These are phyloP conservation scores for Eucera pruinosa DNA, from an alignment of 2,888 invertebrate genomes.

Conservation along the genomic window DNA sequence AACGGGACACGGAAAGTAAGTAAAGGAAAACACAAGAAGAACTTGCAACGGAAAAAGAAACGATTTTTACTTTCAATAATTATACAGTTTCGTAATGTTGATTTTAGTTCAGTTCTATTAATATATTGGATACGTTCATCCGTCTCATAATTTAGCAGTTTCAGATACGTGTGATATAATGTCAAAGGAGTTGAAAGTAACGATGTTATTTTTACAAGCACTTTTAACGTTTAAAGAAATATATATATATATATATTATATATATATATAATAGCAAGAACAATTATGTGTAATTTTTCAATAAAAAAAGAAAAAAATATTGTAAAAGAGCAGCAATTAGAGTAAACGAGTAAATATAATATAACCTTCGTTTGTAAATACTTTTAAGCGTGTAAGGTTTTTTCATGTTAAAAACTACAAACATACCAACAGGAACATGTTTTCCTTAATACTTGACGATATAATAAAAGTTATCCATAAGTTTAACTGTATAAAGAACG, in stretches of 20 bases:
- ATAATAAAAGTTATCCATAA: conserved; percentile 45
- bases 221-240: conserved; percentile 56
- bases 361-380: conserved; percentile 48
- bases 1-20: conserved; percentile 62
- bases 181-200: conserved; percentile 50
- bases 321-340: conserved; percentile 46
- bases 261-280: conserved; percentile 34
- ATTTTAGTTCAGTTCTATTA: conserved; percentile 44
- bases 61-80: conserved; percentile 29
- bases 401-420: conserved; percentile 31
- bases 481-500: conserved; percentile 49
- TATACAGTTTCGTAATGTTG: conserved; percentile 32
- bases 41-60: conserved; percentile 21
- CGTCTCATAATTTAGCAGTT: conserved; percentile 52
- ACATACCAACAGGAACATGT: conserved; percentile 46
- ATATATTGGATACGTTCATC: conserved; percentile 35
- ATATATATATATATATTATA: conserved; percentile 33
- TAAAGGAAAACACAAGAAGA: conserved; percentile 51
- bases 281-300: conserved; percentile 55
- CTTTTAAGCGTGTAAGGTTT: conserved; percentile 30
- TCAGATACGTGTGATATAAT: conserved; percentile 54
- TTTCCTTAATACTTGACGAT: conserved; percentile 28
- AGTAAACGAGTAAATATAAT: conserved; percentile 29
- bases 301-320: conserved; percentile 45
- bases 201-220: conserved; percentile 61